These are phyloP conservation scores for Dusona sp. DNA, from an alignment of 2,888 invertebrate species.

Conservation along the genomic window DNA sequence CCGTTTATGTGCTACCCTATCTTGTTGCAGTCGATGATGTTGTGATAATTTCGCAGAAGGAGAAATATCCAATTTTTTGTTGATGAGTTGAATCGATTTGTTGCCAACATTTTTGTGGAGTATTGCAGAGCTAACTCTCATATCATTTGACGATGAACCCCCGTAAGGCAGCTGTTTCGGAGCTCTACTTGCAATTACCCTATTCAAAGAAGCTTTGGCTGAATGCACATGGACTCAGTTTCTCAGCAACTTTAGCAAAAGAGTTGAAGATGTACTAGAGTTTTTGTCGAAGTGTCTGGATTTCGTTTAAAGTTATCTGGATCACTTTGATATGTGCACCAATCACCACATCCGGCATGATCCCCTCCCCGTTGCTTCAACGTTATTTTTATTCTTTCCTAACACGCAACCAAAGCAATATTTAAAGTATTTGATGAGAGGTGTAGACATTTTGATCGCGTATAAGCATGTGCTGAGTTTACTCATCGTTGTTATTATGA, in stretches of 20 bases:
- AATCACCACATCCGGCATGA: constrained; percentile 42
- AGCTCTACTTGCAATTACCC: constrained; percentile 56
- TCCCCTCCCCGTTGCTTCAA: constrained; percentile 28
- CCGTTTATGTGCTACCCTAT: constrained; percentile 28
- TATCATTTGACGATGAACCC: constrained; percentile 64
- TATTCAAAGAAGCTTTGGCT: constrained; percentile 68
- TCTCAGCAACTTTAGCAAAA: constrained; percentile 65
- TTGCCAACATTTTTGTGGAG: constrained; percentile 66
- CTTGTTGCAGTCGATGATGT: constrained; percentile 32
- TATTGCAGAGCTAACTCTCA: constrained; percentile 62
- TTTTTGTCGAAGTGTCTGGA: constrained; percentile 17
- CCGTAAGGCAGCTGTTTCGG: constrained; percentile 68
- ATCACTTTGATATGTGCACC: constrained; percentile 24
- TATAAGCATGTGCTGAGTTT: constrained; percentile 63
- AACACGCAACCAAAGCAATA: constrained; percentile 63
- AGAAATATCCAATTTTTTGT: constrained; percentile 42
- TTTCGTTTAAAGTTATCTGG: constrained; percentile 32
- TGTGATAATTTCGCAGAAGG: constrained; percentile 50
- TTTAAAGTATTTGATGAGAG: constrained; percentile 59
- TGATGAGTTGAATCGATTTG: constrained; percentile 20
- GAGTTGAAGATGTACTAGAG: constrained; percentile 55
- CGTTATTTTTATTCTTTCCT: constrained; percentile 60
- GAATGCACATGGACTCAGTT: constrained; percentile 67
- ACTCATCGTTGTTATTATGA: constrained; percentile 19
- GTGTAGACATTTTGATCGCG: constrained; percentile 49